These are phyloP conservation scores for Coleophora flavipennella DNA, from an alignment of 2,888 invertebrate genomes.

Conservation along the genomic window DNA sequence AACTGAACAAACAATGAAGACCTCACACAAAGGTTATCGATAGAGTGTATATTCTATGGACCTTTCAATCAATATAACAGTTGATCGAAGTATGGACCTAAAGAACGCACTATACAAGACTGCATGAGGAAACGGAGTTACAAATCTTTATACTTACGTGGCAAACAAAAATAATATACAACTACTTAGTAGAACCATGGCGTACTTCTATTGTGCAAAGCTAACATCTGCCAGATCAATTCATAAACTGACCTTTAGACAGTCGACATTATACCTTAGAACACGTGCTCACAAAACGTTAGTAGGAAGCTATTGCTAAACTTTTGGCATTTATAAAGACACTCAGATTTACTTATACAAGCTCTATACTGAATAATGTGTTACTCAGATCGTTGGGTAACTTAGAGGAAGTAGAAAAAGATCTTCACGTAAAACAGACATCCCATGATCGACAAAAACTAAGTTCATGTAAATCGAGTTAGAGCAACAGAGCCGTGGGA, in stretches of 20 bases:
- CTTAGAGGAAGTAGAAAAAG: not conserved
- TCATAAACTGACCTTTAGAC: conserved; percentile 52
- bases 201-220: conserved; percentile 31
- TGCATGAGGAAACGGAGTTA: no score
- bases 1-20: conserved; percentile 39
- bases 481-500: conserved; percentile 37
- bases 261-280: conserved; percentile 25
- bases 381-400: not conserved
- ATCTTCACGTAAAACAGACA: not conserved
- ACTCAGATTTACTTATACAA: conserved; percentile 1
- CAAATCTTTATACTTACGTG: no score
- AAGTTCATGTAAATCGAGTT: not conserved
- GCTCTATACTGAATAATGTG: no score
- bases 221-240: conserved; percentile 55
- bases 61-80: no score
- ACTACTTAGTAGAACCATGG: no score
- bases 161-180: no score
- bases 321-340: conserved; percentile 27
- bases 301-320: conserved; percentile 22
- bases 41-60: conserved; percentile 10
- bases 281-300: conserved; percentile 43
- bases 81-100: no score
- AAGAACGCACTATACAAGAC: conserved; percentile 6
- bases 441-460: not conserved
- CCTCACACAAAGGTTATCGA: conserved; percentile 32